A percentile compares a stretch with the other conserved stretches of the same genome.
Conservation (phyloP, 2,797 vertebrate species). For the Trachops cirrhosus region DNA sequence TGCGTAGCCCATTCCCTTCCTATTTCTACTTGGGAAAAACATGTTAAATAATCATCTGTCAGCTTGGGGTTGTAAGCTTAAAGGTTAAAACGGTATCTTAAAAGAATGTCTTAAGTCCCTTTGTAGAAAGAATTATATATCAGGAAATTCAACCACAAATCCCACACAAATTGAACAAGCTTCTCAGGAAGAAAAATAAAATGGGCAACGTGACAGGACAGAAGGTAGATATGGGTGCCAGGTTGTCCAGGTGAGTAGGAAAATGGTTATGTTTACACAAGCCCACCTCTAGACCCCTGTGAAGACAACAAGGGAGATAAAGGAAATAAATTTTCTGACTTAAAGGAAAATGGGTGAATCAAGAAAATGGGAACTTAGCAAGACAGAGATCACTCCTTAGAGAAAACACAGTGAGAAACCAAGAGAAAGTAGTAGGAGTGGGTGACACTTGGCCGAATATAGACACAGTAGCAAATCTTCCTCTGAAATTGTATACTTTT, state of each 20-base stretch:
- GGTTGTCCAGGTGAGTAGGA: not conserved
- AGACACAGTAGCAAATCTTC: not conserved
- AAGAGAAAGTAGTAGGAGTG: not conserved
- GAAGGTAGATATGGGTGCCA: not conserved
- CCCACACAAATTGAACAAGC: not conserved
- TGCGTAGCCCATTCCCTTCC: not conserved
- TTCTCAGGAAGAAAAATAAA: constrained; percentile 5
- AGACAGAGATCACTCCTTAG: not conserved
- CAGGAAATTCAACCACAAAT: constrained; percentile 27
- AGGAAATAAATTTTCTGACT: not conserved
- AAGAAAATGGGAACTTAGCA: not conserved
- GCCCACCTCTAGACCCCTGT: not conserved
- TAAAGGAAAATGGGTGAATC: not conserved
- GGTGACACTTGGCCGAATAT: not conserved
- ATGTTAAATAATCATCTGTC: not conserved
- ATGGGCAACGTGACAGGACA: not conserved
- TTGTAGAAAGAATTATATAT: not conserved
- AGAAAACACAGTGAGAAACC: not conserved
- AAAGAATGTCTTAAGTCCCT: not conserved
- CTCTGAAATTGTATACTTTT: not conserved
- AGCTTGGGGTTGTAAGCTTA: not conserved
- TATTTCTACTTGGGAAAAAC: not conserved
- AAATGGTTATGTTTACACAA: not conserved
- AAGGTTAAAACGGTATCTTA: not conserved
- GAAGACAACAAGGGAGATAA: not conserved